Base-by-base conservation (phyloP, 2,113 vertebrate genomes). In the Carettochelys insculpta region DNA sequence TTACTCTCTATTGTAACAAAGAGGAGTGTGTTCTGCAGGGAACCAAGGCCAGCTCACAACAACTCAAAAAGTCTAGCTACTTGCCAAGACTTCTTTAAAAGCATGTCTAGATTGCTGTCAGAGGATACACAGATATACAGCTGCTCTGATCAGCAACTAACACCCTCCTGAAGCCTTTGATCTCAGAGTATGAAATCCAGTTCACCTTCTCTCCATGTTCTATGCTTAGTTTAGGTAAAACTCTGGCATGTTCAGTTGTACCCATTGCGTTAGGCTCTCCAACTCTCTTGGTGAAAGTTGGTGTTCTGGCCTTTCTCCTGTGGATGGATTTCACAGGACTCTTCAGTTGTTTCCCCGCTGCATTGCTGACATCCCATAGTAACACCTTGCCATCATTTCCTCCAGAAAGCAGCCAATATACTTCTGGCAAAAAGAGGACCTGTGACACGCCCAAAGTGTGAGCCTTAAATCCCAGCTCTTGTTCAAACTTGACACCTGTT, bases 141-240 rank as follows among this genome's bases (percentile, higher is more conserved):
- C 94, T 97, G 82, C 97, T 98, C 93, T 99, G 99, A 96, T 99
- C 99, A 81, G 98, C 98, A n/a, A 99, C 98, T 13, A 99, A 91
- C 85, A 99, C 94, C 90, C 94, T 98, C 51, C 93, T 97, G 48
- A 97, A 97, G 68, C 98, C 98, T 95, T 98, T 99, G 83, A 99
- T 96, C 82, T 98, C 95, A 19, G 97, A 50, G 1, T 96, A 98
- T 0, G 98, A 97, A 52, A 99, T 93, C 99, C 99, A 99, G 98
- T 99, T 99, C 93, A 99, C 98, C 90, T 99, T 99, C 82, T 99
- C 98, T 61, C 98, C 98, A 0, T 99, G 99, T 87, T 96, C 97
- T 88, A 99, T 98, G 86, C 95, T 98, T 51, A 99, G 95, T 95
- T 98, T 98, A 76, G 98, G 98, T 48, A 96, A 97, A 73, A 97